Base-by-base conservation (phyloP, 2,797 vertebrate species). In the Orestias chungarensis region DNA sequence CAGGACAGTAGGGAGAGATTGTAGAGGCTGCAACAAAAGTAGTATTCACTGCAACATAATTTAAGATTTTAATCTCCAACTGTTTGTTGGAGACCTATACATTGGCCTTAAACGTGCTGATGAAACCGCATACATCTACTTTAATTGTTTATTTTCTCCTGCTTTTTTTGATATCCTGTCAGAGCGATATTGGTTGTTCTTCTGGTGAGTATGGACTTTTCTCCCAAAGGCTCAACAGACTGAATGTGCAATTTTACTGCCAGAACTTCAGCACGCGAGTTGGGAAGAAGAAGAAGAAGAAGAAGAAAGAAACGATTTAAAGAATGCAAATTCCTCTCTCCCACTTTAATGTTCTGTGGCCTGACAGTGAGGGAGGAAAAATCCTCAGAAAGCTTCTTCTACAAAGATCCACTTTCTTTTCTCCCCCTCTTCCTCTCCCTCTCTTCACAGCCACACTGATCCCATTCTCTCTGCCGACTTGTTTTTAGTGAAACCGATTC, bases 251-350 rank as follows among this genome's bases (percentile, higher is more conserved):
- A 18, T 73, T 55, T 70, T 71, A 77, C 23, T 67, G 71, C 17
- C 0, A 8, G 57, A 67, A 52, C 35, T 38, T 27, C 59, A 11
- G 49, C 71, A 43, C 44, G 82, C 4, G 77, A 78, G 76, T 50
- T 27, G 66, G 11, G 70, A 57, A 68, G 20, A 40, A 59, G 54
- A 46, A 47, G 57, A 67, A 71, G 57, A 57, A 68, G 20, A 40
- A 59, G 54, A 46, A 47, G 57, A 67, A 71, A n/a, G 57, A 61
- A 76, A 49, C 20, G 71, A 81, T 83, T 87, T 82, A 73, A 72
- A 84, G 83, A 89, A 86, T 84, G 88, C 80, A 87, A 87, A 90
- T 88, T 90, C 75, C 81, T 86, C 77, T 84, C 87, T 87, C 89
- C 86, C 84, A 71, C 83, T 82, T 84, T 64, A 64, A 82, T 78